A percentile compares a stretch with the other conserved stretches of the same genome.
These are phyloP conservation scores for Clarias platycephalus DNA, from an alignment of 2,797 vertebrate species.

Conservation along the genomic window DNA sequence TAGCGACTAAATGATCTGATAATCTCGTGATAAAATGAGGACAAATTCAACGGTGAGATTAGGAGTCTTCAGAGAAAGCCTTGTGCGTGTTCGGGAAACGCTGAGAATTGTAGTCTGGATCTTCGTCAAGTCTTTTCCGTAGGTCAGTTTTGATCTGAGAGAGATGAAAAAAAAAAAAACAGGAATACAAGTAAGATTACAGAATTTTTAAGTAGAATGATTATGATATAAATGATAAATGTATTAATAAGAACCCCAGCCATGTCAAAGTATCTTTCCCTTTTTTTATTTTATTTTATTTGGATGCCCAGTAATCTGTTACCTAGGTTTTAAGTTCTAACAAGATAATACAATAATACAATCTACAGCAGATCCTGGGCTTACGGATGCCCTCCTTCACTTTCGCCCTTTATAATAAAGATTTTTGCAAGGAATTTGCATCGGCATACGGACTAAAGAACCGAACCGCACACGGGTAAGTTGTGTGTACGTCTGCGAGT, in stretches of 20 bases:
- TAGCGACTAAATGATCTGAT: slow-evolving; percentile 6
- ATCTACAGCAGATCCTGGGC: neutral
- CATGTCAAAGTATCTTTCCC: neutral
- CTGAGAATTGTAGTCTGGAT: slow-evolving; percentile 84
- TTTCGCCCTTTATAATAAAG: too few species aligned
- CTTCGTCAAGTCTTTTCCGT: slow-evolving; percentile 84
- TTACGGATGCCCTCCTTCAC: too few species aligned
- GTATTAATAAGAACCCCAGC: neutral
- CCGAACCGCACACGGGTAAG: too few species aligned
- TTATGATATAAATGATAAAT: neutral
- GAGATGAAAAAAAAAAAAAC: too few species aligned
- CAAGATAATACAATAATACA: neutral
- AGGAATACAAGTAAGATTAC: neutral
- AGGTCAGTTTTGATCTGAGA: slow-evolving; percentile 85
- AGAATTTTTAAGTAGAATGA: too few species aligned
- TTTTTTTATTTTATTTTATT: neutral
- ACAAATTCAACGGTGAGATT: slow-evolving; percentile 51
- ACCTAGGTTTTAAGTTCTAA: neutral
- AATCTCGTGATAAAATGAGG: neutral
- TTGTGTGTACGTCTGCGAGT: too few species aligned
- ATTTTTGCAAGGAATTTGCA: too few species aligned
- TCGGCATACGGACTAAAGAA: too few species aligned
- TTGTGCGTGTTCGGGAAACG: slow-evolving; percentile 86
- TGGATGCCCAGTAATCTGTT: neutral
- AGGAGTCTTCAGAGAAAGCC: slow-evolving; percentile 83